These are phyloP conservation scores for Drymonia ruficornis DNA, from an alignment of 2,888 invertebrate species.

Conservation along the genomic window DNA sequence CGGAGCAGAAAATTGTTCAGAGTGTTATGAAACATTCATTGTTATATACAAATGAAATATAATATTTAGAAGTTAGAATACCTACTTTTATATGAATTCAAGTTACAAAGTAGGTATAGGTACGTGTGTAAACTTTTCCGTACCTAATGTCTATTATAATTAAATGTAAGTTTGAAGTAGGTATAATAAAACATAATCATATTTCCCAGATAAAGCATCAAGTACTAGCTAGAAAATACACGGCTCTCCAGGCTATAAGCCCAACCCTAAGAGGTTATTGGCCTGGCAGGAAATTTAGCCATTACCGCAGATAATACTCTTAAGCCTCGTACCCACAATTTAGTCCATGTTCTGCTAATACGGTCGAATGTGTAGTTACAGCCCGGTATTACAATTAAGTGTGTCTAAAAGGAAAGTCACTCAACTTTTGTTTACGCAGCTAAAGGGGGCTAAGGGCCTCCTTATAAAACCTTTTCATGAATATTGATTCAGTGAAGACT, in stretches of 20 bases:
- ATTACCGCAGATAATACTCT: not conserved
- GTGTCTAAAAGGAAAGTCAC: constrained; percentile 41
- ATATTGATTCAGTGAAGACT: constrained; percentile 71
- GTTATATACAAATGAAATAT: too few species aligned
- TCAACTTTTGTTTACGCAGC: constrained; percentile 59
- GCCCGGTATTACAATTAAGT: not conserved
- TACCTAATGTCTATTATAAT: not conserved
- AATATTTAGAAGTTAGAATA: too few species aligned
- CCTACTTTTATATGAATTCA: too few species aligned
- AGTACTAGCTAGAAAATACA: not conserved
- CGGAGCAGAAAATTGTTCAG: constrained; percentile 20
- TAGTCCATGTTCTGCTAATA: not conserved
- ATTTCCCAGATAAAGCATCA: not conserved
- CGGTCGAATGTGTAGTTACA: not conserved
- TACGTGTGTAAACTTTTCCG: not conserved
- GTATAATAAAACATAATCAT: not conserved
- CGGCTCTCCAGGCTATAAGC: too few species aligned
- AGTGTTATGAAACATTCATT: too few species aligned
- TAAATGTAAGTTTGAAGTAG: not conserved
- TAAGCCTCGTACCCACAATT: not conserved
- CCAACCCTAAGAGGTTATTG: not conserved
- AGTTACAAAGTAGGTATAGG: too few species aligned
- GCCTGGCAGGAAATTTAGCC: not conserved
- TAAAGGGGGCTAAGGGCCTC: constrained; percentile 57
- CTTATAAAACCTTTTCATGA: constrained; percentile 69